phyloP scores from a whole-genome alignment of 2,113 vertebrate species.

The Megaceryle torquata region DNA sequence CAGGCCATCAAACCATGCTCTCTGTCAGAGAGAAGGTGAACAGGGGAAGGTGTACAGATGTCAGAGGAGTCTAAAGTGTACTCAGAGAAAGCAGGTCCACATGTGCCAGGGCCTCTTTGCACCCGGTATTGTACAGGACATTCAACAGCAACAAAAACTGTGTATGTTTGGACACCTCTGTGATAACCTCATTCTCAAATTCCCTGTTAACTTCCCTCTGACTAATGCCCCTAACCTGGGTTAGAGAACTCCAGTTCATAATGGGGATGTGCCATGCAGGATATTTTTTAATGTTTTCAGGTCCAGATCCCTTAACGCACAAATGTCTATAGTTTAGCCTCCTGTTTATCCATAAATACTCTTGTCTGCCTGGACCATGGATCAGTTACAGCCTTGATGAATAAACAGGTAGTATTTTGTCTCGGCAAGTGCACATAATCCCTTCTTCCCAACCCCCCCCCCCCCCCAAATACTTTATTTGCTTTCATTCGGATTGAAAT shows the following conservation, averaged over 20 bases:
- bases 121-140: rapidly evolving
- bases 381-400: neutral
- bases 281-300: neutral
- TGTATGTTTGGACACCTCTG: neutral
- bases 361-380: neutral
- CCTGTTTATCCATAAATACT: neutral
- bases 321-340: neutral
- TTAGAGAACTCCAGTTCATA: neutral
- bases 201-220: neutral
- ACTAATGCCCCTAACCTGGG: neutral
- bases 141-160: neutral
- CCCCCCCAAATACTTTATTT: neutral
- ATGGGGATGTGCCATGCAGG: rapidly evolving
- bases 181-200: neutral
- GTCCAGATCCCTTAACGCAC: neutral
- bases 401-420: neutral
- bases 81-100: neutral
- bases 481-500: neutral
- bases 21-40: too few relatives aligned
- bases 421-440: too few relatives aligned
- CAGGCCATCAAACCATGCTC: rapidly evolving
- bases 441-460: too few relatives aligned
- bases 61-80: neutral
- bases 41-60: neutral
- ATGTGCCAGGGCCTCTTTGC: neutral